A percentile compares a stretch with the other conserved stretches of the same genome.
Conservation (phyloP, 2,888 invertebrate species). For the Drosophila helvetica region DNA sequence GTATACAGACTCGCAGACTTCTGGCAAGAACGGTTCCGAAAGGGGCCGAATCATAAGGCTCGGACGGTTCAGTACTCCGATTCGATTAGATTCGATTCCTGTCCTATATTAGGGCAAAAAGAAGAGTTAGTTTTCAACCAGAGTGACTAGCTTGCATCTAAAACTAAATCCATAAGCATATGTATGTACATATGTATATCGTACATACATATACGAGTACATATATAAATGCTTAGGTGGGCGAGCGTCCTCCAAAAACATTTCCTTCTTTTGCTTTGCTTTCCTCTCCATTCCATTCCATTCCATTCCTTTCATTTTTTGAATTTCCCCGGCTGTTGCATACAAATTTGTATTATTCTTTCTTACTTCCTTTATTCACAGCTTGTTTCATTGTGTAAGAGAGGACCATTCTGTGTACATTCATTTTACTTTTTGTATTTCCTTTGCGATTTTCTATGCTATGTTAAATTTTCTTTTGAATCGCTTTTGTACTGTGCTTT, state of each 20-base stretch:
- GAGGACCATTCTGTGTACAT: constrained; percentile 35
- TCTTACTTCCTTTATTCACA: constrained; percentile 53
- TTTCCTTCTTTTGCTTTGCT: constrained; percentile 46
- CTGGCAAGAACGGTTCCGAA: background rate
- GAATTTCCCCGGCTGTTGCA: constrained; percentile 62
- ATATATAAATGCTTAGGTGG: constrained; percentile 11
- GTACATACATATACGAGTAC: background rate
- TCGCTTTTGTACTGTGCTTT: constrained; percentile 60
- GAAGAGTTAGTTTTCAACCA: no score
- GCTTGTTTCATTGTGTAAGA: constrained; percentile 42
- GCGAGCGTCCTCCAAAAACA: constrained; percentile 10
- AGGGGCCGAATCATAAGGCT: background rate
- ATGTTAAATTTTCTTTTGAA: constrained; percentile 63
- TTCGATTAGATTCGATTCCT: background rate
- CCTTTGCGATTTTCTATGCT: constrained; percentile 52
- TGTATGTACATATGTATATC: no score
- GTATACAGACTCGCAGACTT: background rate
- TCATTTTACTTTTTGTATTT: constrained; percentile 49
- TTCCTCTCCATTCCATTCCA: constrained; percentile 57
- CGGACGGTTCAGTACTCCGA: background rate
- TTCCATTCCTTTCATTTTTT: constrained; percentile 69
- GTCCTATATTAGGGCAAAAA: background rate
- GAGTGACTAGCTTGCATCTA: no score
- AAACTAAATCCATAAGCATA: no score
- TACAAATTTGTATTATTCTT: constrained; percentile 61